These are phyloP conservation scores for Numenius arquata DNA, from an alignment of 2,113 vertebrate species.

Conservation along the genomic window DNA sequence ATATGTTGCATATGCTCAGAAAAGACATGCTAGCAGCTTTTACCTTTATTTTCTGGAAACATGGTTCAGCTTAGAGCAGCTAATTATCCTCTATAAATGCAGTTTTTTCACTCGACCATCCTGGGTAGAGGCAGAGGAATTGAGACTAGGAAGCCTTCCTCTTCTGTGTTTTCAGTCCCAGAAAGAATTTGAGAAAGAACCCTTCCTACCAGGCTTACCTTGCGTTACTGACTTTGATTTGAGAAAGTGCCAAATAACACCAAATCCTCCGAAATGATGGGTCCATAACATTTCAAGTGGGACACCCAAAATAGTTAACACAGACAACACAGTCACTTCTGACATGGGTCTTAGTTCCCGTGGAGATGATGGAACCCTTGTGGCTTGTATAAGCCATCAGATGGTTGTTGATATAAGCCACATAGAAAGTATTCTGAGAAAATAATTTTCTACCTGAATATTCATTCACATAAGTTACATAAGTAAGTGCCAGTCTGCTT, in stretches of 20 bases:
- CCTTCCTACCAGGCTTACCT: not conserved
- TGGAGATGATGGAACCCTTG: not conserved
- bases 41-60: not conserved
- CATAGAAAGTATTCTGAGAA: not conserved
- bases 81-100: not conserved
- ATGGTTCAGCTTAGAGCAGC: not conserved
- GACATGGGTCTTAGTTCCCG: not conserved
- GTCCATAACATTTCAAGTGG: not conserved
- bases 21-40: not conserved
- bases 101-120: not conserved
- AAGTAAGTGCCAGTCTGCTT: not conserved
- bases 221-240: not conserved
- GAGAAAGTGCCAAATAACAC: not conserved
- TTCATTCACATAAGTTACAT: accelerated
- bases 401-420: not conserved
- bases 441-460: not conserved
- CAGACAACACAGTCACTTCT: not conserved
- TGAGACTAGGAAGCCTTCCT: not conserved
- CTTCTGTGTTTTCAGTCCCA: not conserved
- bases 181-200: not conserved
- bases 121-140: not conserved
- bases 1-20: not conserved
- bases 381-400: not conserved
- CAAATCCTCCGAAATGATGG: not conserved
- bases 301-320: not conserved